Percentiles rank a stretch among this genome's conserved stretches.
phyloP scores from a whole-genome alignment of 2,797 vertebrate genomes.

The Microctenopoma stevenorrisi region DNA sequence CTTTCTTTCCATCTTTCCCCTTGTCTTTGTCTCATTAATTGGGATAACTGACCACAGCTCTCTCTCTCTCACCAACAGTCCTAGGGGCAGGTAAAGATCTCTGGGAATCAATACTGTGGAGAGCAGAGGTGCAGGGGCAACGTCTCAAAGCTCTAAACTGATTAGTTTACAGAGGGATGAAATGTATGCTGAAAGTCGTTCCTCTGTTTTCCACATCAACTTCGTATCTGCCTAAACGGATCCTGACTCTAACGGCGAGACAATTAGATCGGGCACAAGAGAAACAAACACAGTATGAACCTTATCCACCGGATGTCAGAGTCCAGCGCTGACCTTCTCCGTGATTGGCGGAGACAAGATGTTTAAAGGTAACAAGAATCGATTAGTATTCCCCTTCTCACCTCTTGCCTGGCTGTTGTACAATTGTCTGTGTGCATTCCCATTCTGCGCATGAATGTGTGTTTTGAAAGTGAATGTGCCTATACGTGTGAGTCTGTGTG shows the following conservation, averaged over 20 bases:
- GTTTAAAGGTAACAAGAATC: constrained; percentile 70
- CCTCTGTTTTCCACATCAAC: constrained; percentile 18
- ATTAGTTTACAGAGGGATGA: background rate
- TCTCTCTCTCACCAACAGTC: constrained; percentile 54
- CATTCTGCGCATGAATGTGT: constrained; percentile 34
- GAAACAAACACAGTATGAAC: constrained; percentile 30
- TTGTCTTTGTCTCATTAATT: constrained; percentile 73
- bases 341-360: constrained; percentile 62
- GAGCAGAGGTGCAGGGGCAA: constrained; percentile 17
- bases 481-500: constrained; percentile 43
- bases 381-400: constrained; percentile 74
- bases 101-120: constrained; percentile 69
- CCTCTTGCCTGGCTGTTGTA: constrained; percentile 24
- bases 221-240: constrained; percentile 39
- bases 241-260: constrained; percentile 56
- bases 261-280: constrained; percentile 64
- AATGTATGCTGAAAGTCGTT: constrained; percentile 9
- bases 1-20: constrained; percentile 2
- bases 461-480: constrained; percentile 35
- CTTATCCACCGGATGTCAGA: constrained; percentile 43
- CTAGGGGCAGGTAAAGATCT: constrained; percentile 48
- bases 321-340: constrained; percentile 70
- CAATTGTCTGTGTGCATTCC: constrained; percentile 67
- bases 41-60: constrained; percentile 60
- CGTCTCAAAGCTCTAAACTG: constrained; percentile 12